These are phyloP conservation scores for Squalus acanthias DNA, from an alignment of 2,797 vertebrate species.

Conservation along the genomic window DNA sequence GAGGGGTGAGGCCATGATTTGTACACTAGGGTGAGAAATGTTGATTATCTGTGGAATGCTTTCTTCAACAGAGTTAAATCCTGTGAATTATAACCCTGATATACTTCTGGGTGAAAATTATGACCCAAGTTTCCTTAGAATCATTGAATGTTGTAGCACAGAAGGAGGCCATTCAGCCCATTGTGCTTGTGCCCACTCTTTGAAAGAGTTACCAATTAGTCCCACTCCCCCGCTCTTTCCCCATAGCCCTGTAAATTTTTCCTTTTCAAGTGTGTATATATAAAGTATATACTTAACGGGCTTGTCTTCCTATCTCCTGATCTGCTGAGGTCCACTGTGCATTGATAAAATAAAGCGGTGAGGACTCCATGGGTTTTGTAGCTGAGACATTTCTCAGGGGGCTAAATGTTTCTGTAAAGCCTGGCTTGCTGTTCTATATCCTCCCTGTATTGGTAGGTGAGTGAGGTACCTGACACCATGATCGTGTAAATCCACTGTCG, in stretches of 20 bases:
- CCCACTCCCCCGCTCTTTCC: not conserved
- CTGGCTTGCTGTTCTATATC: not conserved
- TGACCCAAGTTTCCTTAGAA: not conserved
- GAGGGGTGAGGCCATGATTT: not conserved
- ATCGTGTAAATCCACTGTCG: not conserved
- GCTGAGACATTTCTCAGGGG: not conserved
- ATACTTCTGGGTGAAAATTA: too few relatives aligned
- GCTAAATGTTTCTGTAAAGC: not conserved
- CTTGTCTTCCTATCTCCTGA: not conserved
- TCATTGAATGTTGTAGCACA: not conserved
- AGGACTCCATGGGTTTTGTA: not conserved
- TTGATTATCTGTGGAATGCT: not conserved
- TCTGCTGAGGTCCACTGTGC: not conserved
- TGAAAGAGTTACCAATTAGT: not conserved
- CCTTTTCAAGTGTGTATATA: not conserved
- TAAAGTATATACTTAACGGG: not conserved
- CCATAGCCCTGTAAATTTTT: not conserved
- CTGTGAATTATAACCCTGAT: not conserved
- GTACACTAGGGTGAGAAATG: not conserved
- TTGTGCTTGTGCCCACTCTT: not conserved
- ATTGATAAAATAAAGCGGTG: not conserved
- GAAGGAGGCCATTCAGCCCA: not conserved
- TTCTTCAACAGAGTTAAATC: not conserved
- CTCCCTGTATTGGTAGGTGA: not conserved
- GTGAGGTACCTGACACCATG: not conserved